Percentiles rank a stretch among this genome's conserved stretches.
These are phyloP conservation scores for Oreocharis arfaki DNA, from an alignment of 2,113 vertebrate genomes.

Conservation along the genomic window DNA sequence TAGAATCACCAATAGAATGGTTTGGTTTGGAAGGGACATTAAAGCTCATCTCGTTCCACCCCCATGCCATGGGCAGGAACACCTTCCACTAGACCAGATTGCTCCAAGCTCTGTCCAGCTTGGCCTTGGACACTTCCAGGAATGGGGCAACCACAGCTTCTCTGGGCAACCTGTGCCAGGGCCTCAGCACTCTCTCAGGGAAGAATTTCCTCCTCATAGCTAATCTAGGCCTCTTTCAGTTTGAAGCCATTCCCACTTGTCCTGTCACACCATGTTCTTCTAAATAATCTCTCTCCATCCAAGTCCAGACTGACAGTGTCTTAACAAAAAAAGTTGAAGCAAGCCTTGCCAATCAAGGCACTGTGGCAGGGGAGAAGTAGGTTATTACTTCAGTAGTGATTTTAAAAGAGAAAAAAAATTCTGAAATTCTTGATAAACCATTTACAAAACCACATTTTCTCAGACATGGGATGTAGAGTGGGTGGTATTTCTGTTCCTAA, in stretches of 20 bases:
- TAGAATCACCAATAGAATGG: neutral
- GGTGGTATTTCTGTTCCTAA: neutral
- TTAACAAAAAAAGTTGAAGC: neutral
- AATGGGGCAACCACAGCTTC: neutral
- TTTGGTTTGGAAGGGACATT: neutral
- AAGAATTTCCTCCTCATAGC: neutral
- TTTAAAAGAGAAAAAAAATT: neutral
- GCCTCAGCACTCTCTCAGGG: neutral
- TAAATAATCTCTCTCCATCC: neutral
- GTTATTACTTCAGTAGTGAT: neutral
- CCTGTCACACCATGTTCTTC: neutral
- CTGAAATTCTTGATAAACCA: neutral
- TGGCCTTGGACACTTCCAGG: neutral
- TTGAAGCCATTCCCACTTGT: neutral
- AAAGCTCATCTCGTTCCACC: neutral
- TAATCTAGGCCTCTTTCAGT: neutral
- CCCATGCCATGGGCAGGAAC: neutral
- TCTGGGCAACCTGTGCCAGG: neutral
- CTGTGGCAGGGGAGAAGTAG: neutral
- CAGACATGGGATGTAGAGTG: neutral
- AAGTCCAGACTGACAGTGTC: neutral
- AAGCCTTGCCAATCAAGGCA: neutral
- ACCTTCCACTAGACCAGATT: rapidly evolving
- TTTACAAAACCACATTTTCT: neutral
- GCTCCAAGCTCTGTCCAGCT: rapidly evolving